These are phyloP conservation scores for Zaprionus lineosus DNA, from an alignment of 2,888 invertebrate genomes.

Conservation along the genomic window DNA sequence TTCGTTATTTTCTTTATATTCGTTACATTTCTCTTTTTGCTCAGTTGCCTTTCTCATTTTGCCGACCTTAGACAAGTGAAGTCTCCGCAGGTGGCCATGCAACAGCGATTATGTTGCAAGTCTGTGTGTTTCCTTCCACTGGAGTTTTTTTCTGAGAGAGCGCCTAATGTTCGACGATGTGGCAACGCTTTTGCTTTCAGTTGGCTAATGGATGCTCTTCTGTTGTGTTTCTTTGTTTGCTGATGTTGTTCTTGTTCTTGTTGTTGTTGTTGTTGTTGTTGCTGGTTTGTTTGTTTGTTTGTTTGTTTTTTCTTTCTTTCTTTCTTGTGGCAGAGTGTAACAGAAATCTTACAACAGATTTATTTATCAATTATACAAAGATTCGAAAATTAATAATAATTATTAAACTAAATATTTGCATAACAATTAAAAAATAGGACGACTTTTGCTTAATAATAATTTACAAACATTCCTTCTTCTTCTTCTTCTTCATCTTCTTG, in stretches of 20 bases:
- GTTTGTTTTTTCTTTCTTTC: constrained; percentile 11
- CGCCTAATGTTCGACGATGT: neutral
- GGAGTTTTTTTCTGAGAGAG: neutral
- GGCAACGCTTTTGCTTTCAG: constrained; percentile 17
- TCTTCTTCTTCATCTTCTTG: neutral
- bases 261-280: neutral
- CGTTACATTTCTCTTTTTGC: constrained; percentile 1
- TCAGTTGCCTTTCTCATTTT: constrained; percentile 1
- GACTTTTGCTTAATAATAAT: constrained; percentile 49
- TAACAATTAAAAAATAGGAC: constrained; percentile 67
- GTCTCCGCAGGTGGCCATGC: constrained; percentile 79
- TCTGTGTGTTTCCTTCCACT: constrained; percentile 27
- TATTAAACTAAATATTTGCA: constrained; percentile 63
- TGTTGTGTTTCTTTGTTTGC: constrained; percentile 5
- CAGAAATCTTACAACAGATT: constrained; percentile 79
- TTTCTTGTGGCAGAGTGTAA: constrained; percentile 20
- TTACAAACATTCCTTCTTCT: constrained; percentile 21
- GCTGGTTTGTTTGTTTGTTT: neutral
- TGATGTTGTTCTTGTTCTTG: constrained; percentile 13
- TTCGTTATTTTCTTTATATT: neutral
- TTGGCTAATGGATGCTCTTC: constrained; percentile 10
- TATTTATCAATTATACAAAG: constrained; percentile 42
- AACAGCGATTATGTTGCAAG: constrained; percentile 9
- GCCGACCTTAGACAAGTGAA: constrained; percentile 80
- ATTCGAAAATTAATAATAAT: constrained; percentile 53